phyloP scores from a whole-genome alignment of 2,888 invertebrate genomes.

The Noctua janthina region DNA sequence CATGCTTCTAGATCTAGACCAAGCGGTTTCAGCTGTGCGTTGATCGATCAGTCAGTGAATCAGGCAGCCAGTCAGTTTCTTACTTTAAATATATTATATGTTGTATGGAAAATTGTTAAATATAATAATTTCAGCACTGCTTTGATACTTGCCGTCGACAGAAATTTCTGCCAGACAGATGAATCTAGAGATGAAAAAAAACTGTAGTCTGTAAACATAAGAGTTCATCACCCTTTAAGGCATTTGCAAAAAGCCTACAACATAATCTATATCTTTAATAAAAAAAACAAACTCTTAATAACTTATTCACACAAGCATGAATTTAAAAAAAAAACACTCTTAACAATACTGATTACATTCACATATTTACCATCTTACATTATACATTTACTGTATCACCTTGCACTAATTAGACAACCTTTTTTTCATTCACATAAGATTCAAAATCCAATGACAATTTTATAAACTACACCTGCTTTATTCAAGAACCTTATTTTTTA shows the following conservation, averaged over 20 bases:
- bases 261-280: slow-evolving; percentile 23
- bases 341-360: slow-evolving; percentile 67
- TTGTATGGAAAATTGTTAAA: no score
- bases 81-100: no score
- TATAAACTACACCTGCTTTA: background rate
- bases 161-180: no score
- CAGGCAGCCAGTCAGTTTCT: no score
- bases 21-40: no score
- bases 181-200: no score
- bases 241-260: slow-evolving; percentile 41
- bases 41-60: no score
- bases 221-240: slow-evolving; percentile 28
- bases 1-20: no score
- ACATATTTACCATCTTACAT: slow-evolving; percentile 33
- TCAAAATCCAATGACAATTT: slow-evolving; percentile 15
- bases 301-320: slow-evolving; percentile 61
- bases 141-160: no score
- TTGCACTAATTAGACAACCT: slow-evolving; percentile 7
- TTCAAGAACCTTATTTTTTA: background rate
- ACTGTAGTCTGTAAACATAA: no score
- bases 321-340: slow-evolving; percentile 61
- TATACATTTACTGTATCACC: slow-evolving; percentile 4
- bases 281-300: slow-evolving; percentile 41
- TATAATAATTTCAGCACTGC: no score
- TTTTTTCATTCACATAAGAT: background rate